Conservation (phyloP, 2,797 vertebrate species). For the Aeoliscus strigatus region DNA sequence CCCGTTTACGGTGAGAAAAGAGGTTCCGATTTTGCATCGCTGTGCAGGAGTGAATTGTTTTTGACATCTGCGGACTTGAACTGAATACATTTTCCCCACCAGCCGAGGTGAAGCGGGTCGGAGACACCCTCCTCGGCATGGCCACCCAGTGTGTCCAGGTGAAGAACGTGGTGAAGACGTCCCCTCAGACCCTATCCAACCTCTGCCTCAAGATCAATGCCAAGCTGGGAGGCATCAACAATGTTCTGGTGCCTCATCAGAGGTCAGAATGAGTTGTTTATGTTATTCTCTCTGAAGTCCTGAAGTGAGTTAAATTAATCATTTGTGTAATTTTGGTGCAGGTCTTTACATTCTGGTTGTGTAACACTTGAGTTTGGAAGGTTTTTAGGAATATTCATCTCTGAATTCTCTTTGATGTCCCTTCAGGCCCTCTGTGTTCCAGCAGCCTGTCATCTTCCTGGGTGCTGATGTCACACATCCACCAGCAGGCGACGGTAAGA, state of each 20-base stretch:
- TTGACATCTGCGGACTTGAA: no score
- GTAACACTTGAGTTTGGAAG: neutral
- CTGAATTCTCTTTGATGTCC: no score
- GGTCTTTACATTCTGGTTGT: neutral
- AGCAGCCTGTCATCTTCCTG: slow-evolving; percentile 96
- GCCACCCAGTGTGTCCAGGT: slow-evolving; percentile 98
- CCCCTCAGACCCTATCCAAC: slow-evolving; percentile 96
- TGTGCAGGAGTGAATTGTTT: no score
- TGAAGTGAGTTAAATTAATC: neutral
- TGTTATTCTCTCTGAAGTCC: slow-evolving; percentile 2
- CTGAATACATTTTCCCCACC: slow-evolving; percentile 9
- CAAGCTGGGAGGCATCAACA: slow-evolving; percentile 98
- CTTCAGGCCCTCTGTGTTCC: slow-evolving; percentile 94
- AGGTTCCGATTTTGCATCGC: no score
- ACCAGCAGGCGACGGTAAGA: slow-evolving; percentile 93
- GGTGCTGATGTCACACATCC: slow-evolving; percentile 95
- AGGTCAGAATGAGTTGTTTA: slow-evolving; percentile 75
- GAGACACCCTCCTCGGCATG: slow-evolving; percentile 97
- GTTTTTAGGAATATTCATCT: neutral
- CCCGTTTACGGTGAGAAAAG: slow-evolving; percentile 91
- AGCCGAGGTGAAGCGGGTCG: slow-evolving; percentile 99
- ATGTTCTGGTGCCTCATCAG: slow-evolving; percentile 96
- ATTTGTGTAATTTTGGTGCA: neutral
- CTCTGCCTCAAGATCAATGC: slow-evolving; percentile 99
- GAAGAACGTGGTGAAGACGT: slow-evolving; percentile 99